Evolutionary conservation across 2,888 invertebrate genomes (phyloP).

Genomic region (Agrotis segetum): DNA sequence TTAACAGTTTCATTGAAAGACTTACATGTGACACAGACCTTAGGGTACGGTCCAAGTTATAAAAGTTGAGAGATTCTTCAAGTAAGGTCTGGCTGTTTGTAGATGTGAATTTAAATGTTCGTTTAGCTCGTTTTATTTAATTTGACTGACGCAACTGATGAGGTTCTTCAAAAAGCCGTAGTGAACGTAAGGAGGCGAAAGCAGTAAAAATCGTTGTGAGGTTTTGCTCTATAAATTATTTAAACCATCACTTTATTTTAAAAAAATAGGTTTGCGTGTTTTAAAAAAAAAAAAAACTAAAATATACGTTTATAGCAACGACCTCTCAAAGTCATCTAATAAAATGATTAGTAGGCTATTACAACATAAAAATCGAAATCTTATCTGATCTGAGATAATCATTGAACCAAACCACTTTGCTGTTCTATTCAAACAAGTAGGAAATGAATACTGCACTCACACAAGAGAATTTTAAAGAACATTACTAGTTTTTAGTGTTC

Average conservation of each 20-base stretch:
- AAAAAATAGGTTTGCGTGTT: too few relatives aligned
- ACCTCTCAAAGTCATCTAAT: neutral
- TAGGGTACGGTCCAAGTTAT: slow-evolving; percentile 41
- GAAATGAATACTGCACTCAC: slow-evolving; percentile 13
- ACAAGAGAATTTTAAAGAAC: neutral
- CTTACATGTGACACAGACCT: slow-evolving; percentile 28
- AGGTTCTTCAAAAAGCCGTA: too few relatives aligned
- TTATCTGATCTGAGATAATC: slow-evolving; percentile 19
- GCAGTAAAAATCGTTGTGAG: too few relatives aligned
- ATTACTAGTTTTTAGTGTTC: slow-evolving; percentile 1
- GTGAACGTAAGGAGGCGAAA: too few relatives aligned
- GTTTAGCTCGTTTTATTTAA: too few relatives aligned
- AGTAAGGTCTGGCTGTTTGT: too few relatives aligned
- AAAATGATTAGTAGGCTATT: neutral
- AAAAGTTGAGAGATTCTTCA: neutral
- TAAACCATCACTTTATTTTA: too few relatives aligned
- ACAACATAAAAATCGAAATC: slow-evolving; percentile 3
- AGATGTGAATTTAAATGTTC: too few relatives aligned
- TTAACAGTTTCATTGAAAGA: slow-evolving; percentile 58
- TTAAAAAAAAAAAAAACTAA: neutral
- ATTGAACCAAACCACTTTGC: neutral
- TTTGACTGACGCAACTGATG: too few relatives aligned
- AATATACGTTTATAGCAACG: neutral
- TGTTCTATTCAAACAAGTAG: slow-evolving; percentile 16
- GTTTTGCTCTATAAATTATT: too few relatives aligned